phyloP scores from a whole-genome alignment of 2,113 vertebrate genomes.

The Piaya cayana region DNA sequence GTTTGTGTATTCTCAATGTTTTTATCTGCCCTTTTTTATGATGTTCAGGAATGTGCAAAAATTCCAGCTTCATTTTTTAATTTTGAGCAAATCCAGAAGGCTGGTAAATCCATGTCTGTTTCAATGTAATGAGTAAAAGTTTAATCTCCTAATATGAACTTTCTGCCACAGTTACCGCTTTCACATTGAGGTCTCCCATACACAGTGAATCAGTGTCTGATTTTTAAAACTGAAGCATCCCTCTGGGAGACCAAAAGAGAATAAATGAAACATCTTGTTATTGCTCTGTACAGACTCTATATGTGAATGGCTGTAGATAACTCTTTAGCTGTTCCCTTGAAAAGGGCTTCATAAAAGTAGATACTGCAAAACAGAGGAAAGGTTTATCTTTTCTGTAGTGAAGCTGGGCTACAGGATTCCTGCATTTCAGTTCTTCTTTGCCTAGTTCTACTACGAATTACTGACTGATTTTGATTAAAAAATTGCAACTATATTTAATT shows the following conservation, averaged over 20 bases:
- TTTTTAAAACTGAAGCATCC: conserved; percentile 2
- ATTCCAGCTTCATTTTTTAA: background rate
- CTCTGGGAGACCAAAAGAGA: background rate
- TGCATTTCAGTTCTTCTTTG: background rate
- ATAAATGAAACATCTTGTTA: background rate
- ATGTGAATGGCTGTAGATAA: background rate
- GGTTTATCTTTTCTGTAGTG: background rate
- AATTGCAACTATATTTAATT: background rate
- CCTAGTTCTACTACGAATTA: background rate
- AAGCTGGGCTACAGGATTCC: background rate
- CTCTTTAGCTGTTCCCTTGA: background rate
- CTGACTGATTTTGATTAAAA: background rate
- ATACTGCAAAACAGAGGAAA: background rate
- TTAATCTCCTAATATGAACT: background rate
- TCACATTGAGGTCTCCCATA: background rate
- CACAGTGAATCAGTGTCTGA: background rate
- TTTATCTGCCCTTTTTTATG: background rate
- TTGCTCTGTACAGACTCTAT: background rate
- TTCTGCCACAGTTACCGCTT: background rate
- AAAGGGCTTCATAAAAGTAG: background rate
- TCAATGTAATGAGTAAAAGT: background rate
- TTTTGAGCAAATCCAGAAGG: background rate
- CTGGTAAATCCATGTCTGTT: background rate
- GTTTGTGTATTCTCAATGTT: background rate
- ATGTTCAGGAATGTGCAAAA: background rate